Evolutionary conservation across 2,113 vertebrate genomes (phyloP).

Genomic region (Neofelis nebulosa): DNA sequence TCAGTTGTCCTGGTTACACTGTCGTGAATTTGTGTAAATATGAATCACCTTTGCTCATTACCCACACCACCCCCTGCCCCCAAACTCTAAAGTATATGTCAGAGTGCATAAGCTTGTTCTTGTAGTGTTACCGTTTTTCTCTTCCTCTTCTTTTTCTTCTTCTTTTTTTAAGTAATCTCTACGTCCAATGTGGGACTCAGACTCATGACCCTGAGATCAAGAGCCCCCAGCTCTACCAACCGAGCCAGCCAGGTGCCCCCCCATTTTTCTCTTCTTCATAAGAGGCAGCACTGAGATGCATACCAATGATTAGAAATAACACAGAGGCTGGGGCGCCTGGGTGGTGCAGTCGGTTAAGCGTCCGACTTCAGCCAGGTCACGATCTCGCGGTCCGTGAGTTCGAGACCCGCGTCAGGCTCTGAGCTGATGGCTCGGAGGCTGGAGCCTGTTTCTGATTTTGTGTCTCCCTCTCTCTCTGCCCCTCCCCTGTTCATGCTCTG

Average conservation of each 20-base stretch:
- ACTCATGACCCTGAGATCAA: not conserved
- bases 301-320: not conserved
- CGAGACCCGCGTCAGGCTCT: too few species aligned
- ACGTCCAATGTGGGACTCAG: not conserved
- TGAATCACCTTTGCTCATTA: not conserved
- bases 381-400: too few species aligned
- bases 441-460: too few species aligned
- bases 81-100: not conserved
- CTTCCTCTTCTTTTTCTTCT: not conserved
- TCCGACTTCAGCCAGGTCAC: too few species aligned
- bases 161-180: not conserved
- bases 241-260: not conserved
- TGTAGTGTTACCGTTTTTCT: not conserved
- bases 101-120: not conserved
- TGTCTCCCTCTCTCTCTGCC: too few species aligned
- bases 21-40: not conserved
- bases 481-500: too few species aligned
- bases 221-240: not conserved
- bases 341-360: too few species aligned
- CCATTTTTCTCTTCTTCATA: not conserved
- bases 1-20: not conserved
- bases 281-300: not conserved
- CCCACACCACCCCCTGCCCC: not conserved
- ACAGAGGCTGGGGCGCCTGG: not conserved
- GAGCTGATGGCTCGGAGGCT: too few species aligned